These are phyloP conservation scores for Xenopus borealis DNA, from an alignment of 2,113 vertebrate genomes.

Conservation along the genomic window DNA sequence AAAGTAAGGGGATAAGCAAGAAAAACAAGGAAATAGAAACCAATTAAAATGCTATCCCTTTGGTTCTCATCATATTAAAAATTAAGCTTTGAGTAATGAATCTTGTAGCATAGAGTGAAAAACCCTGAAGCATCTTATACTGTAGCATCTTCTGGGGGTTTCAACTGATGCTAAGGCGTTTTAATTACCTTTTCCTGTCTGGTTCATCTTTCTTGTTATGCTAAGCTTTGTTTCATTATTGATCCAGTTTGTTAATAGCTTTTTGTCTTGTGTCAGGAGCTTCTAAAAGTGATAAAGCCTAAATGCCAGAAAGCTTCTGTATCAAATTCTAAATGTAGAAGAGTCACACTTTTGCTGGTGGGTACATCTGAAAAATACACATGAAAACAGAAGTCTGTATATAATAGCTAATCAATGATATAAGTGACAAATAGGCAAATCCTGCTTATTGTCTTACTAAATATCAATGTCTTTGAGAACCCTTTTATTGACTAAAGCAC, in stretches of 20 bases:
- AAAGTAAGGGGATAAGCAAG: too few relatives aligned
- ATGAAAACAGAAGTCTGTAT: not conserved
- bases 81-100: slow-evolving; percentile 37
- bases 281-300: slow-evolving; percentile 31
- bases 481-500: too few relatives aligned
- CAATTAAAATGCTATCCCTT: slow-evolving; percentile 21
- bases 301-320: not conserved
- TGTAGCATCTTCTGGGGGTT: slow-evolving; percentile 38
- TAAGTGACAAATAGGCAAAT: too few relatives aligned
- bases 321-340: slow-evolving; percentile 1
- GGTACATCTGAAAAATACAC: not conserved
- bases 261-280: slow-evolving; percentile 43
- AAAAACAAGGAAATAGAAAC: slow-evolving; percentile 7
- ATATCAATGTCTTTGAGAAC: too few relatives aligned
- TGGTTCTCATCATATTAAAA: slow-evolving; percentile 27
- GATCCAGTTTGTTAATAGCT: slow-evolving; percentile 42
- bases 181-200: slow-evolving; percentile 44
- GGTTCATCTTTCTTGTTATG: slow-evolving; percentile 43
- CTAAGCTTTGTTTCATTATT: slow-evolving; percentile 42
- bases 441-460: too few relatives aligned
- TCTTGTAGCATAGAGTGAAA: slow-evolving; percentile 15
- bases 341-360: not conserved
- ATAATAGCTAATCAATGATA: too few relatives aligned
- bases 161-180: slow-evolving; percentile 26
- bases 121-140: slow-evolving; percentile 31